Conservation (phyloP, 1,140 invertebrate species). For the Thaumatotibia leucotreta region DNA sequence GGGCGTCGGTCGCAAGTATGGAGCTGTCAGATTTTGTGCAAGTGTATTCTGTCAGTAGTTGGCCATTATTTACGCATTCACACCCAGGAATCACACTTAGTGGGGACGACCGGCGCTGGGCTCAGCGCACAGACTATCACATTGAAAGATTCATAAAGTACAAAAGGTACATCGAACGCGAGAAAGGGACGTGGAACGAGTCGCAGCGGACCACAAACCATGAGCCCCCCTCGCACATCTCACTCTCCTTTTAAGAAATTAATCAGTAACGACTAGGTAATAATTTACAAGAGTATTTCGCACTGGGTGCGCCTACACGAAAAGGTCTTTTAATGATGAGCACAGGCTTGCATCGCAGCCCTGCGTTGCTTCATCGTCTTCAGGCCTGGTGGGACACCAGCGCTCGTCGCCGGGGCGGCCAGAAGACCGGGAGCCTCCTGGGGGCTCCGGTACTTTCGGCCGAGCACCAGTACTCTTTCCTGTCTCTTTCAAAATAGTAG, state of each 20-base stretch:
- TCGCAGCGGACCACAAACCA: neutral
- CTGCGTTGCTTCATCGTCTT: constrained; percentile 81
- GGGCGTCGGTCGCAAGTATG: constrained; percentile 52
- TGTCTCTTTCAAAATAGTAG: constrained; percentile 51
- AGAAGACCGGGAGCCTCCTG: constrained; percentile 40
- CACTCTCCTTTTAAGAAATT: constrained; percentile 42
- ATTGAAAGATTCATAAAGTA: constrained; percentile 72
- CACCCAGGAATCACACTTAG: constrained; percentile 18
- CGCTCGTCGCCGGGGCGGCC: constrained; percentile 38
- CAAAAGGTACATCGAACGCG: constrained; percentile 31
- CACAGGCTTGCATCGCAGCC: constrained; percentile 86
- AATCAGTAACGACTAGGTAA: constrained; percentile 58
- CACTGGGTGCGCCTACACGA: constrained; percentile 75
- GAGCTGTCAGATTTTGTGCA: neutral
- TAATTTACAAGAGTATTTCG: constrained; percentile 57
- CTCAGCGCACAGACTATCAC: constrained; percentile 64
- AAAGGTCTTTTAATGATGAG: constrained; percentile 88
- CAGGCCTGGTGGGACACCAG: constrained; percentile 77
- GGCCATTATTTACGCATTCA: neutral
- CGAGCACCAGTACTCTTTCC: constrained; percentile 36
- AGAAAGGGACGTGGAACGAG: neutral
- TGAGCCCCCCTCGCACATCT: constrained; percentile 24
- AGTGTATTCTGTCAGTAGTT: neutral
- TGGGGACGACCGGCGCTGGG: constrained; percentile 52
- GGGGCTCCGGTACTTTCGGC: constrained; percentile 48